Evolutionary conservation across 2,797 vertebrate species (phyloP), one percentile per base, ranked within the genome.

Genomic region (Phyllotis vaccarum): DNA sequence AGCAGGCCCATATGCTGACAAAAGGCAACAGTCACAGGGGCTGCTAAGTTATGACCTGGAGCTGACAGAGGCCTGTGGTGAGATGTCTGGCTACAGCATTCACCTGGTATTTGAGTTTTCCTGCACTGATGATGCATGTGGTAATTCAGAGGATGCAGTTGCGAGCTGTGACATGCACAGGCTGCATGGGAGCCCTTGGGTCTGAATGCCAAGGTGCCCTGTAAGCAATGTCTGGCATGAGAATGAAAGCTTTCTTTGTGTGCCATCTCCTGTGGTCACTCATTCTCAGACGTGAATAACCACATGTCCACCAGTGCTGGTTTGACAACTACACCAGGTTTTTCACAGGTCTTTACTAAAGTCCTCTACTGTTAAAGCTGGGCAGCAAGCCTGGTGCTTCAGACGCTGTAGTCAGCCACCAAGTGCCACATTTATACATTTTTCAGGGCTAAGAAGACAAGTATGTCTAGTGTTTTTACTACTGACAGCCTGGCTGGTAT

Each of bases 291-390:
- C 3, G 0, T 3, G 12, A 37, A 31, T 6, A 3, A 56, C n/a
- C 75, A 29, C 34, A 3, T 0, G 5, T 6, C 22, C 43, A 1
- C 12, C 0, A 0, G 13, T 19, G 16, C 40, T 4, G 64, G 68
- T 17, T 74, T 66, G 70, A 64, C 49, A 86, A 3, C 46, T 2
- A 1, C 81, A 34, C 49, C 43, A 12, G 34, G 78, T 19, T 83
- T 79, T 58, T 40, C 43, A 27, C 13, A 66, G 58, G 87, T 72
- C 86, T 86, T 37, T 13, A 29, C 22, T 5, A 37, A 81, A 29
- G 19, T 68, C 43, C 52, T 27, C 12, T 52, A 14, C 49, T 46
- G 49, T 14, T 6, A 52, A n/a, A 52, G 24, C 58, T 22, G 7
- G 22, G 70, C 70, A 22, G 72, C 0, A 0, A 19, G 24, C 43